These are phyloP conservation scores for Rapana venosa DNA, from an alignment of 2,888 invertebrate genomes.

Conservation along the genomic window DNA sequence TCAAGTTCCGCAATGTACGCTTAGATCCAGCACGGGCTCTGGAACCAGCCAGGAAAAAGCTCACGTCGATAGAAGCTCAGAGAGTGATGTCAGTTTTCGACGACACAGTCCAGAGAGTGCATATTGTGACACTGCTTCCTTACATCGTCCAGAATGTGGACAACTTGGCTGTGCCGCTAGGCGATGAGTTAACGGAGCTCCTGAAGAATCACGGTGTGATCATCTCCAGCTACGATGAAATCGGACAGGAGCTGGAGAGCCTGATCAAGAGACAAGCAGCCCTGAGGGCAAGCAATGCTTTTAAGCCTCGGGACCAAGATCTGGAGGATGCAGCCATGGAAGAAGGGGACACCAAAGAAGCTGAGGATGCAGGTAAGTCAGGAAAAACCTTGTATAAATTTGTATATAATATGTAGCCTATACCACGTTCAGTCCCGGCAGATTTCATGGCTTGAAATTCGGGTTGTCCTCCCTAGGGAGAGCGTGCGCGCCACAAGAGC, in stretches of 20 bases:
- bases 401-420: too few species aligned
- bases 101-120: conserved; percentile 72
- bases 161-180: conserved; percentile 71
- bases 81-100: conserved; percentile 77
- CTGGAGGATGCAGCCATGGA: conserved; percentile 11
- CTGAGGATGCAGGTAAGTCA: not conserved
- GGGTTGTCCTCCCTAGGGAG: too few species aligned
- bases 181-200: conserved; percentile 69
- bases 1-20: conserved; percentile 52
- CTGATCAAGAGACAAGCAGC: conserved; percentile 53
- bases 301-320: not conserved
- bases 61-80: conserved; percentile 77
- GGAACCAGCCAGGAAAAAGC: conserved; percentile 77
- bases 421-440: too few species aligned
- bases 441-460: too few species aligned
- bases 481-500: too few species aligned
- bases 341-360: not conserved
- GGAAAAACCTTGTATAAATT: too few species aligned
- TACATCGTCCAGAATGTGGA: conserved; percentile 72
- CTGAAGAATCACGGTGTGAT: conserved; percentile 71
- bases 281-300: conserved; percentile 42
- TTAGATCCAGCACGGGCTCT: conserved; percentile 75
- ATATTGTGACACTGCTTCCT: conserved; percentile 73
- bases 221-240: conserved; percentile 70
- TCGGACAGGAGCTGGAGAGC: conserved; percentile 63